Evolutionary conservation across 2,888 invertebrate species (phyloP).

Genomic region (Campoplex capitator): DNA sequence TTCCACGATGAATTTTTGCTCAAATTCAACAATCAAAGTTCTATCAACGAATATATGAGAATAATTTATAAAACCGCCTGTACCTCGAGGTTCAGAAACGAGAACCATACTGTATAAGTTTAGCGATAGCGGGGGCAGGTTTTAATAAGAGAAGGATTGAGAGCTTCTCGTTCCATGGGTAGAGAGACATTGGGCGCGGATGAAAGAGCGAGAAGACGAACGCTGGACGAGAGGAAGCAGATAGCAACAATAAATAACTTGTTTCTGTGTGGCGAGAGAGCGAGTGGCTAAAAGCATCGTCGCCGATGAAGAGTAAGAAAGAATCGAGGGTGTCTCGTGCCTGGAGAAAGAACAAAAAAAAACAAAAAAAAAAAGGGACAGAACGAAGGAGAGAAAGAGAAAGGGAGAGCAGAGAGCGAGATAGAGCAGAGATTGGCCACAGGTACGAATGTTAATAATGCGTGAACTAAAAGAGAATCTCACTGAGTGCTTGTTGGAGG

Average conservation of each 20-base stretch:
- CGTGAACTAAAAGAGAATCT: constrained; percentile 65
- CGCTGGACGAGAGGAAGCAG: constrained; percentile 72
- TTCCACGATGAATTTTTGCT: background rate
- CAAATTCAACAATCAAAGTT: background rate
- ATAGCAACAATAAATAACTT: constrained; percentile 84
- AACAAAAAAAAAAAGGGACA: constrained; percentile 24
- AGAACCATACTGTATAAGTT: constrained; percentile 77
- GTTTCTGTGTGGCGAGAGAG: constrained; percentile 73
- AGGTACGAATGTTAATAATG: constrained; percentile 69
- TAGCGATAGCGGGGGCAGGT: constrained; percentile 82
- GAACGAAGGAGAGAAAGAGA: constrained; percentile 56
- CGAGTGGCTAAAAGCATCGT: constrained; percentile 81
- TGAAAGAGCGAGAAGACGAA: constrained; percentile 51
- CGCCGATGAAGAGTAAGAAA: constrained; percentile 70
- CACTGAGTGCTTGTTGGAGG: constrained; percentile 48
- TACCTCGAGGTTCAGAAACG: constrained; percentile 69
- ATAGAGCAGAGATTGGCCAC: constrained; percentile 54
- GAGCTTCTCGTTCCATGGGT: constrained; percentile 76
- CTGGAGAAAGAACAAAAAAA: constrained; percentile 18
- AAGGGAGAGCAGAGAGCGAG: constrained; percentile 53
- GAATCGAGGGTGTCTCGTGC: constrained; percentile 61
- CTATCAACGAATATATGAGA: constrained; percentile 7
- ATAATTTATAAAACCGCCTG: constrained; percentile 76
- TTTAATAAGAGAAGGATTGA: constrained; percentile 84
- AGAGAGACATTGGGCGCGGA: constrained; percentile 35